A percentile compares a stretch with the other conserved stretches of the same genome.
Evolutionary conservation across 2,888 invertebrate genomes (phyloP).

Genomic region (Achlya flavicornis): DNA sequence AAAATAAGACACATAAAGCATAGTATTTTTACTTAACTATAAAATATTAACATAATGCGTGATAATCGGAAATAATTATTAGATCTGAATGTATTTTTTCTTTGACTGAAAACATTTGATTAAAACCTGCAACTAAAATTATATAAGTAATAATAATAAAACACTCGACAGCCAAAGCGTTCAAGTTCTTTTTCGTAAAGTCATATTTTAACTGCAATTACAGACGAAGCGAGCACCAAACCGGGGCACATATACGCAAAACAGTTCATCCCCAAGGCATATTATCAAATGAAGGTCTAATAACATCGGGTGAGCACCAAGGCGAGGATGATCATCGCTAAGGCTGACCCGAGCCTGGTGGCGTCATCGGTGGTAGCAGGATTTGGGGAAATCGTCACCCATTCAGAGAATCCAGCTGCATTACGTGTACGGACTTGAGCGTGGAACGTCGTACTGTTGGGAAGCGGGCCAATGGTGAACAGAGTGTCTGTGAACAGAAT

Average conservation of each 20-base stretch:
- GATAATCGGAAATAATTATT: too few relatives aligned
- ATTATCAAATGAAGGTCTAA: conserved; percentile 28
- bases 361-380: conserved; percentile 49
- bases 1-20: not conserved
- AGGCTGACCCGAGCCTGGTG: conserved; percentile 29
- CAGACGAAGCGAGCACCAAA: not conserved
- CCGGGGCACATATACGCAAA: conserved; percentile 3
- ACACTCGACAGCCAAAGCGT: not conserved
- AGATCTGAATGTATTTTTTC: too few relatives aligned
- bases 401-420: conserved; percentile 70
- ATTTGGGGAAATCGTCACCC: conserved; percentile 48
- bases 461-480: conserved; percentile 59
- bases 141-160: not conserved
- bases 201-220: not conserved
- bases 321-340: conserved; percentile 10
- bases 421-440: conserved; percentile 66
- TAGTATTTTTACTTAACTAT: not conserved
- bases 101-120: too few relatives aligned
- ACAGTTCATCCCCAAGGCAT: conserved; percentile 36
- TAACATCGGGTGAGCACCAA: conserved; percentile 29
- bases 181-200: not conserved
- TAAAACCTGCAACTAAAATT: not conserved
- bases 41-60: not conserved
- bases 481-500: conserved; percentile 49
- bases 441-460: conserved; percentile 62